A percentile compares a stretch with the other conserved stretches of the same genome.
Conservation (phyloP, 2,797 vertebrate species). For the Sus cebifrons region DNA sequence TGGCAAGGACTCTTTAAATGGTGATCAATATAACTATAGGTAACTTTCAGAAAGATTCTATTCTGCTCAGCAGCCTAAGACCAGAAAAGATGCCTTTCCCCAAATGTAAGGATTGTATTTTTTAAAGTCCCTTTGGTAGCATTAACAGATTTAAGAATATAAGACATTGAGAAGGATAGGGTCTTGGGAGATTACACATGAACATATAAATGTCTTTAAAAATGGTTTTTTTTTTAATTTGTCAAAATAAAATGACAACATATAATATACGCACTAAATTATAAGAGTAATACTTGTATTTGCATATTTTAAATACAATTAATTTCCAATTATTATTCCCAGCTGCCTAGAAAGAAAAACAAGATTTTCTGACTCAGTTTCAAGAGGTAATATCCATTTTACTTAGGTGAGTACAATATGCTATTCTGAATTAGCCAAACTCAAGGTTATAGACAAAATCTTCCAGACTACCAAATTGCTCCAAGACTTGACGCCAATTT, state of each 20-base stretch:
- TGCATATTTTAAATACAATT: not conserved
- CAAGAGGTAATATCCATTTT: not conserved
- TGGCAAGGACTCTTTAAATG: not conserved
- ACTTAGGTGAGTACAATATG: not conserved
- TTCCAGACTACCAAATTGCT: not conserved
- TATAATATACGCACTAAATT: not conserved
- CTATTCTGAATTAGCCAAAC: not conserved
- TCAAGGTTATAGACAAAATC: not conserved
- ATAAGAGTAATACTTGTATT: not conserved
- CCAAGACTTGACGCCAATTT: conserved; percentile 32
- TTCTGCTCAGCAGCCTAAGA: not conserved
- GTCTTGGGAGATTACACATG: not conserved
- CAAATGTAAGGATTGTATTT: not conserved
- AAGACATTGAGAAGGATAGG: not conserved
- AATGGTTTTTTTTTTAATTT: conserved; percentile 39
- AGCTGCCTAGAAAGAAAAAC: not conserved
- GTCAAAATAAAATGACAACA: conserved; percentile 41
- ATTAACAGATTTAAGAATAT: conserved; percentile 41
- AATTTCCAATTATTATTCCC: conserved; percentile 21
- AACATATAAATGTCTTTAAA: conserved; percentile 2
- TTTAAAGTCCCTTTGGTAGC: not conserved
- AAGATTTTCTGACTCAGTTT: conserved; percentile 9
- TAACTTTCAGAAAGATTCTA: conserved; percentile 32
- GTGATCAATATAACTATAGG: not conserved
- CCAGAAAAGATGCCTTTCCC: not conserved